phyloP scores from a whole-genome alignment of 2,113 vertebrate species.

The Otus sunia region DNA sequence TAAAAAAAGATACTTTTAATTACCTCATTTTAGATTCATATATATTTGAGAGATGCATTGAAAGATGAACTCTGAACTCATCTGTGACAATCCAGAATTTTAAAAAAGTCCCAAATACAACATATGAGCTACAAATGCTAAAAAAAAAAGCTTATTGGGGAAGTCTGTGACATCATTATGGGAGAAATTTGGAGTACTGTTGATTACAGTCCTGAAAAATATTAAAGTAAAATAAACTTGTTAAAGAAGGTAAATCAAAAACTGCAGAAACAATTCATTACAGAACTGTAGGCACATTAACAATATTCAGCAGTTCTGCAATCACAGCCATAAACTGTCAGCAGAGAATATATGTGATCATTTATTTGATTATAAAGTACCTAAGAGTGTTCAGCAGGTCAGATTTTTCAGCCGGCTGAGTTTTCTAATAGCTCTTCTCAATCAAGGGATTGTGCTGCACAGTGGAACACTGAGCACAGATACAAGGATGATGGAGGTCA shows the following conservation, averaged over 20 bases:
- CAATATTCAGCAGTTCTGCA: slow-evolving; percentile 52
- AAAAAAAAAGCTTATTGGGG: background rate
- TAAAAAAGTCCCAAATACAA: background rate
- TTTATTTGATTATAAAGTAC: slow-evolving; percentile 72
- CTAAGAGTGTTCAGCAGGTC: slow-evolving; percentile 52
- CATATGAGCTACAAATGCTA: background rate
- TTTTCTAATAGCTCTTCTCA: slow-evolving; percentile 67
- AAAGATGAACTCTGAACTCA: background rate
- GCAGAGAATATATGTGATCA: slow-evolving; percentile 56
- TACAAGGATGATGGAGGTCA: slow-evolving; percentile 40
- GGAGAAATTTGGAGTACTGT: background rate
- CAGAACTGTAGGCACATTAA: slow-evolving; percentile 1
- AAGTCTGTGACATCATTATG: background rate
- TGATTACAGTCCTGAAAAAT: background rate
- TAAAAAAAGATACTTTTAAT: background rate
- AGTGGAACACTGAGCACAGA: slow-evolving; percentile 25
- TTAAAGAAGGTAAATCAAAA: slow-evolving; percentile 40
- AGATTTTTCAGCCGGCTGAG: slow-evolving; percentile 48
- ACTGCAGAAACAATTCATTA: slow-evolving; percentile 56
- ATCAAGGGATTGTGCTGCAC: slow-evolving; percentile 50
- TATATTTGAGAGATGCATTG: background rate
- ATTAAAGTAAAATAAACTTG: slow-evolving; percentile 10
- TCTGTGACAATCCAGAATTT: background rate
- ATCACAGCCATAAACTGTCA: slow-evolving; percentile 55
- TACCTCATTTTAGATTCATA: background rate